A percentile compares a stretch with the other conserved stretches of the same genome.
Conservation (phyloP, 2,888 invertebrate genomes). For the Globia sparganii region DNA sequence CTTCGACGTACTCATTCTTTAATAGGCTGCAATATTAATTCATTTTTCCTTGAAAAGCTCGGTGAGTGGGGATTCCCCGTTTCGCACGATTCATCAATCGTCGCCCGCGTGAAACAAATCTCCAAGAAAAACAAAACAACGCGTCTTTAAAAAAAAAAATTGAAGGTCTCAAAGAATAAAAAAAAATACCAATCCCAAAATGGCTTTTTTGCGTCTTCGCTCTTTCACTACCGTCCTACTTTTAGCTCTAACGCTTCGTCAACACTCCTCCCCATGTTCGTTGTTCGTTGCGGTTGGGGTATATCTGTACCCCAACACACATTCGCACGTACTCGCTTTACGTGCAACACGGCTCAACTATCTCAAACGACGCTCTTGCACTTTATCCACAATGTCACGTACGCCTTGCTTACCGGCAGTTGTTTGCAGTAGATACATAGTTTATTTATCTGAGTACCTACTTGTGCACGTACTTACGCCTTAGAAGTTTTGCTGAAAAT, state of each 20-base stretch:
- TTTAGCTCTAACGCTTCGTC: not conserved
- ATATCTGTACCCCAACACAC: conserved; percentile 13
- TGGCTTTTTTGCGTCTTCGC: not conserved
- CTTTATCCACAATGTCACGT: conserved; percentile 55
- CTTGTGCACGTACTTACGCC: not conserved
- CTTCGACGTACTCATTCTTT: not conserved
- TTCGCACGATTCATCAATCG: not conserved
- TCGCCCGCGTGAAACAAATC: not conserved
- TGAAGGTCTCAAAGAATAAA: not conserved
- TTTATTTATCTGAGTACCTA: conserved; percentile 29
- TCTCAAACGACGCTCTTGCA: conserved; percentile 36
- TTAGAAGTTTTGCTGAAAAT: conserved; percentile 6
- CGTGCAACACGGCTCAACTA: conserved; percentile 49
- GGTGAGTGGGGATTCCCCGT: not conserved
- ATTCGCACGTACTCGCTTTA: conserved; percentile 50
- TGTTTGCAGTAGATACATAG: conserved; percentile 24
- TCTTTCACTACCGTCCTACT: not conserved
- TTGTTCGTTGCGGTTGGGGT: not conserved
- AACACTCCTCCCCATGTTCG: not conserved
- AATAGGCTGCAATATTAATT: not conserved
- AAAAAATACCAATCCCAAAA: not conserved
- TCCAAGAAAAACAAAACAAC: conserved; percentile 1
- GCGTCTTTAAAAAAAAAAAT: not conserved
- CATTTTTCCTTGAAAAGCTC: conserved; percentile 14
- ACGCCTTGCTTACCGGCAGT: conserved; percentile 5